These are phyloP conservation scores for Notolepis coatsorum DNA, from an alignment of 2,797 vertebrate genomes.

Conservation along the genomic window DNA sequence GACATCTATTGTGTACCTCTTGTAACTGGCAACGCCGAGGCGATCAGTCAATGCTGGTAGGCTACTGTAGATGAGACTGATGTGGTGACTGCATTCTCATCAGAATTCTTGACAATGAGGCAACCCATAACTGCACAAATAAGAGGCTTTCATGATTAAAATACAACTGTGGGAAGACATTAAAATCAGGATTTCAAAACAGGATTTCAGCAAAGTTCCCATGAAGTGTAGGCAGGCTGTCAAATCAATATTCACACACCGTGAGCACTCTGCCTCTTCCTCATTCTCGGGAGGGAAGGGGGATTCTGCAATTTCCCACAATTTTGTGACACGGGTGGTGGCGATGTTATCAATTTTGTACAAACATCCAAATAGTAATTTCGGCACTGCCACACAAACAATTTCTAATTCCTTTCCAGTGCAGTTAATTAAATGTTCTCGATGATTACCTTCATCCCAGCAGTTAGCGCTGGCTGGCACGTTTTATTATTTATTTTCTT, in stretches of 20 bases:
- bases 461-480: conserved; percentile 51
- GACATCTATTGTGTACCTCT: conserved; percentile 17
- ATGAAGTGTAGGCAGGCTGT: conserved; percentile 5
- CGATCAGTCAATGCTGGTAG: conserved; percentile 12
- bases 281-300: conserved; percentile 8
- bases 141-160: conserved; percentile 34
- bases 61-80: conserved; percentile 28
- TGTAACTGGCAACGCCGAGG: conserved; percentile 16
- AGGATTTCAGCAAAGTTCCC: not conserved
- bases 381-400: conserved; percentile 43
- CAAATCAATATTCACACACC: conserved; percentile 38
- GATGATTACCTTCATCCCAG: conserved; percentile 54
- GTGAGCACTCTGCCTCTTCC: conserved; percentile 11
- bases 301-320: conserved; percentile 24
- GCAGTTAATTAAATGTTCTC: conserved; percentile 60
- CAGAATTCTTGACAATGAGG: conserved; percentile 24
- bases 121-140: conserved; percentile 36
- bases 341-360: conserved; percentile 19
- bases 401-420: conserved; percentile 29
- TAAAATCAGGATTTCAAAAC: conserved; percentile 31
- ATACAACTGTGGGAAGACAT: conserved; percentile 21
- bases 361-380: conserved; percentile 33
- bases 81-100: conserved; percentile 26
- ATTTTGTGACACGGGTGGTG: conserved; percentile 23
- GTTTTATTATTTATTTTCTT: too few relatives aligned